These are phyloP conservation scores for Hecatera dysodea DNA, from an alignment of 2,888 invertebrate species.

Conservation along the genomic window DNA sequence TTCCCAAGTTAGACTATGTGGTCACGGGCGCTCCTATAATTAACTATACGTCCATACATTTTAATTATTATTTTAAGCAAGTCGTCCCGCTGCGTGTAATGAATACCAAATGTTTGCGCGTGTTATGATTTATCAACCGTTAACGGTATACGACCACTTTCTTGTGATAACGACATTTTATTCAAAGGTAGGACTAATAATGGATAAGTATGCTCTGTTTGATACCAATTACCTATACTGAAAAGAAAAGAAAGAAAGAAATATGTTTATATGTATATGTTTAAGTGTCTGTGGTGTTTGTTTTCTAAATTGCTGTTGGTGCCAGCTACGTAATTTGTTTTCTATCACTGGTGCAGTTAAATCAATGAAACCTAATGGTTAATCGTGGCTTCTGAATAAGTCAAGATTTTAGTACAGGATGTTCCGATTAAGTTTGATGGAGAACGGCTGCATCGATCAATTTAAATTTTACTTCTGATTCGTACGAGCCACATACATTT, in stretches of 20 bases:
- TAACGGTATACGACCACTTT: conserved; percentile 37
- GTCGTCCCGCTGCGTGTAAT: conserved; percentile 63
- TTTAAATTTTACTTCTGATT: not conserved
- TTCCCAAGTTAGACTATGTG: conserved; percentile 37
- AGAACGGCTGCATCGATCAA: not conserved
- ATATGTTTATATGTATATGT: too few relatives aligned
- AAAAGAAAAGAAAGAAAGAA: too few relatives aligned
- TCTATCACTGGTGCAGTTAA: not conserved
- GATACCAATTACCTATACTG: conserved; percentile 44
- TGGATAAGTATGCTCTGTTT: conserved; percentile 46
- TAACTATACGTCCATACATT: conserved; percentile 49
- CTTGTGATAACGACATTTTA: conserved; percentile 24
- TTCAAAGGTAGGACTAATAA: conserved; percentile 32
- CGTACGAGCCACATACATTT: not conserved
- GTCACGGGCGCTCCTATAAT: conserved; percentile 51
- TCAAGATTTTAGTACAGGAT: not conserved
- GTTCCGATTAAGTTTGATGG: not conserved
- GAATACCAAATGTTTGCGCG: conserved; percentile 57
- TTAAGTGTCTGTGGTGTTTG: too few relatives aligned
- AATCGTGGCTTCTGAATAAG: not conserved
- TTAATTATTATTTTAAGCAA: conserved; percentile 66
- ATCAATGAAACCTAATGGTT: conserved; percentile 9
- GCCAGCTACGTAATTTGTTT: conserved; percentile 5
- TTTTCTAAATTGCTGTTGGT: conserved; percentile 25
- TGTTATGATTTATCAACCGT: conserved; percentile 56